Evolutionary conservation across 2,797 vertebrate genomes (phyloP), one percentile per base, ranked within the genome.

Genomic region (Tamandua tetradactyla): DNA sequence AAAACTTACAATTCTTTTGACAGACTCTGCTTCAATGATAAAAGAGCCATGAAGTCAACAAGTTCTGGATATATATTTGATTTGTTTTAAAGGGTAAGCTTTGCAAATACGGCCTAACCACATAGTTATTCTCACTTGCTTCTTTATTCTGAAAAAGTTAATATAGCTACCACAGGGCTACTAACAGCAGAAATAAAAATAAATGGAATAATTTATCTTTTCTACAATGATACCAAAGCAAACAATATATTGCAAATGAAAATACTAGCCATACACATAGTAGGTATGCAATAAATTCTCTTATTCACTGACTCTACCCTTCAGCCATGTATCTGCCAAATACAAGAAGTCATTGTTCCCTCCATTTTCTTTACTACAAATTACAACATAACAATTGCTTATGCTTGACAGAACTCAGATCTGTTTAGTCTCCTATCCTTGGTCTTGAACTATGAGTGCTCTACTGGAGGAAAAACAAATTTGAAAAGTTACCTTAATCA

Each of bases 221-320:
- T 47, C 80, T 64, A 62, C 57, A 87, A 87, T 93, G 55, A 94
- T 37, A 82, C 23, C 42, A 55, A 91, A 66, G 62, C 23, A 74
- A 91, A 37, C 3, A 81, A 49, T 8, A 52, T 42, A 68, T 0
- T 71, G 68, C 79, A 71, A 40, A 42, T 4, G 15, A 79, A 27
- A 66, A 22, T 5, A 14, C 35, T 12, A 20, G 52, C 59, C 30
- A 3, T 18, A 42, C 47, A 68, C 80, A 30, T 0, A 4, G 44
- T 0, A 83, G 49, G 52, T n/a, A 14, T 2, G n/a, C 9, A 62
- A 20, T 12, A 23, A 18, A 13, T 12, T 25, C 42, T 83, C 42
- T 88, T 83, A 42, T 47, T 91, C 30, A 27, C 0, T 1, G 23
- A 17, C n/a, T 55, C 9, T 11, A 66, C 52, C 37, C 42, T 8